Conservation (phyloP, 2,113 vertebrate genomes). For the Mus pahari region DNA sequence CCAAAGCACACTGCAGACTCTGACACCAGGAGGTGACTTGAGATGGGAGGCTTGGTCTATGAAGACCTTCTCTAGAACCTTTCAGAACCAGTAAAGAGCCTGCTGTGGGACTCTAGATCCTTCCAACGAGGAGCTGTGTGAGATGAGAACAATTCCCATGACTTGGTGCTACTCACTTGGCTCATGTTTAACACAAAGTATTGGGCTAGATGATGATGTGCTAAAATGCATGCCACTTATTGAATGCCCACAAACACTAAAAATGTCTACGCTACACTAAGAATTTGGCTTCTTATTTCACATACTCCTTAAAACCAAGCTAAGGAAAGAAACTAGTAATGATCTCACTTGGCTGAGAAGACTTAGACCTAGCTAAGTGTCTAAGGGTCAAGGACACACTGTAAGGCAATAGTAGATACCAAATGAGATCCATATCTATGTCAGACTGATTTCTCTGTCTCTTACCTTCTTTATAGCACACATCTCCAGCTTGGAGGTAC, state of each 20-base stretch:
- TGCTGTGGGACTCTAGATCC: neutral
- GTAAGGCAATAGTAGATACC: neutral
- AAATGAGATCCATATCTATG: neutral
- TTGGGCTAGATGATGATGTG: neutral
- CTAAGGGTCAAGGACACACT: neutral
- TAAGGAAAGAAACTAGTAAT: neutral
- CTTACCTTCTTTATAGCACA: neutral
- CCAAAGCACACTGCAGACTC: neutral
- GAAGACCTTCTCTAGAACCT: neutral
- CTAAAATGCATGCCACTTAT: neutral
- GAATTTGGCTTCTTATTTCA: neutral
- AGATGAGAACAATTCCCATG: neutral
- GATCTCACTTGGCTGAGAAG: neutral
- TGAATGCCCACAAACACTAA: neutral
- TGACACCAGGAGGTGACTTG: neutral
- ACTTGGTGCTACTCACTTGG: constrained; percentile 1
- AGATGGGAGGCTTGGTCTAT: neutral
- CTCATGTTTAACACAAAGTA: neutral
- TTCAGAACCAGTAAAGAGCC: neutral
- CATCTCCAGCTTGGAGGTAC: neutral
- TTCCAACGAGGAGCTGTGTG: neutral
- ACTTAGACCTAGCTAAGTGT: neutral
- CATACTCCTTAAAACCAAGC: neutral
- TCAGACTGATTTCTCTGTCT: neutral
- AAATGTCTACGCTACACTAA: neutral